phyloP scores from a whole-genome alignment of 2,797 vertebrate species.

The Philypnodon macrostomus region DNA sequence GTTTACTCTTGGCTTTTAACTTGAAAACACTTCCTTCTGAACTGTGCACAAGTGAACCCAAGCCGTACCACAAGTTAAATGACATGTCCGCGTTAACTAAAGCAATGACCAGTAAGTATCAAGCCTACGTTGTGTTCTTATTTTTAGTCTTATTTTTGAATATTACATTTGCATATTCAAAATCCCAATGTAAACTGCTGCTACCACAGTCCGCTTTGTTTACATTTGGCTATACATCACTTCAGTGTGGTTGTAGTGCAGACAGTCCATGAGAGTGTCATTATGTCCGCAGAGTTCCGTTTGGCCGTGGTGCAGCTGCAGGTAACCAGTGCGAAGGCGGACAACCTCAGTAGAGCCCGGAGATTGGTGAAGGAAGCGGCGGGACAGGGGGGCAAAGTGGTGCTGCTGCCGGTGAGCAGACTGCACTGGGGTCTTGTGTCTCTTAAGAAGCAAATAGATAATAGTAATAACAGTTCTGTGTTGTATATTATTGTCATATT shows the following conservation, averaged over 20 bases:
- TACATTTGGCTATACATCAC: background rate
- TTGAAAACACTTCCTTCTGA: slow-evolving; percentile 36
- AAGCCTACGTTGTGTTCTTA: accelerated
- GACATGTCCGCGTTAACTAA: slow-evolving; percentile 65
- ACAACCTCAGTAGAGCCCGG: slow-evolving; percentile 84
- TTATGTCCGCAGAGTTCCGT: slow-evolving; percentile 80
- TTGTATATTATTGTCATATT: too few relatives aligned
- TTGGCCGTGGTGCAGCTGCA: slow-evolving; percentile 90
- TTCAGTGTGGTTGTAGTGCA: too few relatives aligned
- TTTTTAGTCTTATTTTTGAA: background rate
- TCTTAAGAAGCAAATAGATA: background rate
- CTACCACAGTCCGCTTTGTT: background rate
- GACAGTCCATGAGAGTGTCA: too few relatives aligned
- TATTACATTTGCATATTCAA: background rate
- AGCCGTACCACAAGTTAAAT: slow-evolving; percentile 41
- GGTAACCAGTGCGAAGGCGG: slow-evolving; percentile 83
- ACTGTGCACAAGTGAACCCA: background rate
- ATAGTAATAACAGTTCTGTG: too few relatives aligned
- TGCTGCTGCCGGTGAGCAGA: slow-evolving; percentile 89
- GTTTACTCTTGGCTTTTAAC: too few relatives aligned
- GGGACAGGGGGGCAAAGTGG: slow-evolving; percentile 81
- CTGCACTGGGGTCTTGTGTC: background rate
- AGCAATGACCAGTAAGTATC: slow-evolving; percentile 76
- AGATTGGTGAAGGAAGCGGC: slow-evolving; percentile 85
- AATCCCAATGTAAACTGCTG: background rate